Evolutionary conservation across 1,140 invertebrate genomes (phyloP).

Genomic region (Aphelenchoides besseyi): DNA sequence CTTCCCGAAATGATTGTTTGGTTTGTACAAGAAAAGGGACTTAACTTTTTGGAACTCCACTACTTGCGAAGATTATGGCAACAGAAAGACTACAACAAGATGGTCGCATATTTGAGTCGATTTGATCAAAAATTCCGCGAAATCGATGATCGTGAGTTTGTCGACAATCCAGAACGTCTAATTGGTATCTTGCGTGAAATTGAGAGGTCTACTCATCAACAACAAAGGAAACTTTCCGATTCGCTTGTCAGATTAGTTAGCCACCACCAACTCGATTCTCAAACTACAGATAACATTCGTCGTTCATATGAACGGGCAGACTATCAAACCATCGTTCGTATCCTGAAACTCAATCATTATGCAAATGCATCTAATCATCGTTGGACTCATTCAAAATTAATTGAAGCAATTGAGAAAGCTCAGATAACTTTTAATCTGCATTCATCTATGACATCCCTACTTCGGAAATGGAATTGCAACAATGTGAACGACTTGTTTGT

Average conservation of each 20-base stretch:
- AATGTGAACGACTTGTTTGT: background rate
- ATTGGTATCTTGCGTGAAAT: background rate
- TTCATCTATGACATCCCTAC: too few species aligned
- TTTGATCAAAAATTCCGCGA: background rate
- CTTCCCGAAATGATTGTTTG: background rate
- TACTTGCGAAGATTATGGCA: background rate
- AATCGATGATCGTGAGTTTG: background rate
- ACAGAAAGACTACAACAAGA: background rate
- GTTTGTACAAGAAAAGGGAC: slow-evolving; percentile 1
- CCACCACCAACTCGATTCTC: too few species aligned
- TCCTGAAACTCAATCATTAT: too few species aligned
- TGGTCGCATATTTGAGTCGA: background rate
- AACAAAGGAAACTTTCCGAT: background rate
- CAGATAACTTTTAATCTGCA: too few species aligned
- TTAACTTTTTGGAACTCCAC: background rate
- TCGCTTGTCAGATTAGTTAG: background rate
- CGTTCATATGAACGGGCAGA: too few species aligned
- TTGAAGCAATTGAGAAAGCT: too few species aligned
- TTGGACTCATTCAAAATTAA: too few species aligned
- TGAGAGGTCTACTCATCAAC: background rate
- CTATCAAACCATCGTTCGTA: too few species aligned
- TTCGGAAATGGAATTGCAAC: background rate
- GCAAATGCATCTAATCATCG: too few species aligned
- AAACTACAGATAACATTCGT: too few species aligned
- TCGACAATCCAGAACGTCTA: background rate